These are phyloP conservation scores for Lagopus leucura DNA, from an alignment of 2,113 vertebrate species.

Conservation along the genomic window DNA sequence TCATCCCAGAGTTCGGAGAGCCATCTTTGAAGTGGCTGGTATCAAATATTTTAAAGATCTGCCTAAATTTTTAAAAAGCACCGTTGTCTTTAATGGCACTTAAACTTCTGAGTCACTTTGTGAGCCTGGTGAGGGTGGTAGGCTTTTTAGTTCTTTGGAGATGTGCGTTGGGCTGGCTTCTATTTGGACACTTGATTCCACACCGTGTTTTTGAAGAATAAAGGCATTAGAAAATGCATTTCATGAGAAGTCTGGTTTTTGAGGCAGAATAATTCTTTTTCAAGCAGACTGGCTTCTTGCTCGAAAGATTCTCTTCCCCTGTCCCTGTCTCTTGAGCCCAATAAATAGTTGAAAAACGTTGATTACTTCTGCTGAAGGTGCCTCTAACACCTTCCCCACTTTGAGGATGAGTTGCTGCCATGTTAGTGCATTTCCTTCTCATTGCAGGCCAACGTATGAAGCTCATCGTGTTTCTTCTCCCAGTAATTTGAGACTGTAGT, in stretches of 20 bases:
- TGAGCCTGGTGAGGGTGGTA: background rate
- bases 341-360: background rate
- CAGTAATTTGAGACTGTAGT: background rate
- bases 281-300: background rate
- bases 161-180: background rate
- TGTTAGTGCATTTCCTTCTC: background rate
- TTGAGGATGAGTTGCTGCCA: background rate
- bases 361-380: background rate
- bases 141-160: background rate
- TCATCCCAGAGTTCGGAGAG: background rate
- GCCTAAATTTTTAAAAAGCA: background rate
- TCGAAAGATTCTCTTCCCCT: background rate
- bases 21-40: constrained; percentile 46
- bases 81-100: constrained; percentile 11
- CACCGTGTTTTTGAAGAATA: background rate
- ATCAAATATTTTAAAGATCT: constrained; percentile 2
- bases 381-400: background rate
- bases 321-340: background rate
- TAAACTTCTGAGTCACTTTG: constrained; percentile 13
- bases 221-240: background rate
- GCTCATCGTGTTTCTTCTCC: background rate
- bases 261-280: background rate
- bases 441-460: background rate
- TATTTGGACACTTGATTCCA: background rate
- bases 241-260: background rate